Evolutionary conservation across 35 echinoderm and acorn worm genomes (phyloP), one percentile per base, ranked within the genome.

Genomic region (Anneissia japonica): DNA sequence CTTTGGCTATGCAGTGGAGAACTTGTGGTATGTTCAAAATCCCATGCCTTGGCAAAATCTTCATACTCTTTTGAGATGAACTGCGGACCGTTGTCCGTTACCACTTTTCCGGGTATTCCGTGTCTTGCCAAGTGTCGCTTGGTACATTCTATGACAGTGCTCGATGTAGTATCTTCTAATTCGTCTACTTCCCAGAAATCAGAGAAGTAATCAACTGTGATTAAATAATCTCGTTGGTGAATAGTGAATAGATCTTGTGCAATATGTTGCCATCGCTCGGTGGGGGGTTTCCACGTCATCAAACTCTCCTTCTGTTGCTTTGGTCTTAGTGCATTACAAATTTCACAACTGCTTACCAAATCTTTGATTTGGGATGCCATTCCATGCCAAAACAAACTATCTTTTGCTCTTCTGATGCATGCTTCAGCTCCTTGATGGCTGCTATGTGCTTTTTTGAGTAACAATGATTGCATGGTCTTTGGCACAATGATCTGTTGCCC

Each of bases 401-500:
- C 17, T 81, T 39, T 35, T 11, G 79, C 32, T 39, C 35, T 81
- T 12, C 34, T 4, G n/a, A 38, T 39, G 0, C 17, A 38, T 81
- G 79, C 35, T 81, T 81, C 79, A 3, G 23, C 79, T n/a, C 79
- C 79, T 37, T 11, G 46, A 82, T 90, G 21, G 35, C 74, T 77
- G 4, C 4, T 11, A 26, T 77, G 76, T 11, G 36, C 11, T 34
- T 37, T 77, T 13, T 34, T 77, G 32, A 75, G 32, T 31, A 77
- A 35, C 31, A 35, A 26, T 36, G 26, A 37, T 84, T 80, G 74
- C 76, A 89, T 84, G 2, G 79, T 41, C n/a, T n/a, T 32, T 0
- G 91, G 87, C 5, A 89, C 80, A 0, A 89, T 87, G 32, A 93
- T 74, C 35, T 73, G 73, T n/a, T 46, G 74, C 30, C 83, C 91